Evolutionary conservation across 2,888 invertebrate species (phyloP).

Genomic region (Carpatolechia fugitivella): DNA sequence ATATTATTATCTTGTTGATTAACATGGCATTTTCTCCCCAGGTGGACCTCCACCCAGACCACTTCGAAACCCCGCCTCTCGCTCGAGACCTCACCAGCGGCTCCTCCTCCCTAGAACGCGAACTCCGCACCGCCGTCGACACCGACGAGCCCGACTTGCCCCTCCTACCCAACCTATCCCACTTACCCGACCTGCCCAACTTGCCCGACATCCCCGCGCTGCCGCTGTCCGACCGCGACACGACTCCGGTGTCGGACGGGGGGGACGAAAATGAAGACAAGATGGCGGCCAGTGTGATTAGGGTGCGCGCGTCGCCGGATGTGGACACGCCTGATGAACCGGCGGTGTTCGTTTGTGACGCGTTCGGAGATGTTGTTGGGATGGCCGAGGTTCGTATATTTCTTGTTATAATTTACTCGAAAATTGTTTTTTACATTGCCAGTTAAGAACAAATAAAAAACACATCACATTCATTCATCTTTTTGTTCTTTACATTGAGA

Average conservation of each 20-base stretch:
- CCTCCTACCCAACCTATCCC: neutral
- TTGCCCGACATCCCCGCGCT: neutral
- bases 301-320: constrained; percentile 26
- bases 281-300: constrained; percentile 16
- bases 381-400: constrained; percentile 59
- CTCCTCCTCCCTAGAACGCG: constrained; percentile 66
- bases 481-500: too few species aligned
- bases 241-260: neutral
- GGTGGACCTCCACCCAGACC: constrained; percentile 61
- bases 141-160: constrained; percentile 18
- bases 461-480: too few species aligned
- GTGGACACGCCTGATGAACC: constrained; percentile 58
- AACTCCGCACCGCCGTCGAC: constrained; percentile 38
- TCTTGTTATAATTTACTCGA: neutral
- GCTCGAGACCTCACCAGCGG: constrained; percentile 54
- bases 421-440: too few species aligned
- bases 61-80: constrained; percentile 49
- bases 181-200: neutral
- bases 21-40: too few species aligned
- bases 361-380: constrained; percentile 45
- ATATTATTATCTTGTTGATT: too few species aligned
- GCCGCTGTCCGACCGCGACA: neutral
- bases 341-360: constrained; percentile 56
- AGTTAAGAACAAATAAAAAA: too few species aligned
- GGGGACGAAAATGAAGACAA: constrained; percentile 6